Percentiles rank a stretch among this genome's conserved stretches.
These are phyloP conservation scores for Lithophane socia DNA, from an alignment of 2,888 invertebrate species.

Conservation along the genomic window DNA sequence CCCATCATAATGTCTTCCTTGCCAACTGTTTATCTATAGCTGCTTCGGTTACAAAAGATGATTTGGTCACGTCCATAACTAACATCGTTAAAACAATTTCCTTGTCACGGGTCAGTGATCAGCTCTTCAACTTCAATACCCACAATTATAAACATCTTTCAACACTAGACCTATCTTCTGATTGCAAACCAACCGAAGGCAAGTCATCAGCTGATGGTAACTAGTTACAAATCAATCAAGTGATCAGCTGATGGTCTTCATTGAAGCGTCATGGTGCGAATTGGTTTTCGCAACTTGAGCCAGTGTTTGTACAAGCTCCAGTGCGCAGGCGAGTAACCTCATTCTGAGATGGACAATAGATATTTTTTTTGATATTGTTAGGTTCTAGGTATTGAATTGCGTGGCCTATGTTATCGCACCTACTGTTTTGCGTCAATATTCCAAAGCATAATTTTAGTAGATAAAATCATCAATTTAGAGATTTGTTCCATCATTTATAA, in stretches of 20 bases:
- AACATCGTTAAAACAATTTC: constrained; percentile 7
- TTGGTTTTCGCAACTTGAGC: constrained; percentile 50
- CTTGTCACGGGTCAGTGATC: constrained; percentile 9
- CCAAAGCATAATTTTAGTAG: neutral
- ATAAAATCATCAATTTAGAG: neutral
- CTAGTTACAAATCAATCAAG: constrained; percentile 40
- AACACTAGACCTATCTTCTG: constrained; percentile 17
- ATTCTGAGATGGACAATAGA: constrained; percentile 52
- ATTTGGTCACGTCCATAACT: constrained; percentile 9
- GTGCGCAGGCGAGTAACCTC: constrained; percentile 60
- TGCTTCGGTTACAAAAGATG: neutral
- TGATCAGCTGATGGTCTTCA: constrained; percentile 52
- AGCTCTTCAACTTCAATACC: constrained; percentile 22
- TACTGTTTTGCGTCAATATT: constrained; percentile 5
- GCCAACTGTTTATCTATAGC: neutral
- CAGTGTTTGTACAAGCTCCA: constrained; percentile 55
- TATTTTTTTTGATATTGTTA: constrained; percentile 21
- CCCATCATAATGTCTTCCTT: constrained; percentile 9
- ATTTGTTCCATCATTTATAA: neutral
- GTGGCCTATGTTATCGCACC: constrained; percentile 7
- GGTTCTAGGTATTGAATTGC: constrained; percentile 38
- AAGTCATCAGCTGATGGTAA: constrained; percentile 32
- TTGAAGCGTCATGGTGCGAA: constrained; percentile 57
- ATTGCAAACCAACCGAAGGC: constrained; percentile 28
- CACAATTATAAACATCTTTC: constrained; percentile 24